Evolutionary conservation across 1,140 invertebrate species (phyloP).

Genomic region (Diuraphis noxia): DNA sequence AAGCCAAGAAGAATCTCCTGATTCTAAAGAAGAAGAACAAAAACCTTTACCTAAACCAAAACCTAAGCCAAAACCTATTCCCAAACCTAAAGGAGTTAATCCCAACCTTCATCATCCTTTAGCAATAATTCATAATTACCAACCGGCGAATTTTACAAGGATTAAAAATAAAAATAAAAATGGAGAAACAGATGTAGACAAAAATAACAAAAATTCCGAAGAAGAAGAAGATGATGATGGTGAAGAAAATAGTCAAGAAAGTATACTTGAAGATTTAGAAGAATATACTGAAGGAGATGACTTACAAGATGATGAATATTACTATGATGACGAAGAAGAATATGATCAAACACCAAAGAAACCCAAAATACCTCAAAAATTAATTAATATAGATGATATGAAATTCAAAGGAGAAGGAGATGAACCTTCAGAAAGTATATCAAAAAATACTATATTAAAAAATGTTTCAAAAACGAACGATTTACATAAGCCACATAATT

Average conservation of each 20-base stretch:
- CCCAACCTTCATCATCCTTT: constrained; percentile 41
- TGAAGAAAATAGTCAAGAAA: constrained; percentile 45
- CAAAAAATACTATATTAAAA: constrained; percentile 28
- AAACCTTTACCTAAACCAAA: constrained; percentile 36
- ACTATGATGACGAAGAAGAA: constrained; percentile 54
- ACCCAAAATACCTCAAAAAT: constrained; percentile 47
- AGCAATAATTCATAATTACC: constrained; percentile 47
- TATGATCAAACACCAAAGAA: constrained; percentile 47
- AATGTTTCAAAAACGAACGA: constrained; percentile 40
- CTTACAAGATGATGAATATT: constrained; percentile 50
- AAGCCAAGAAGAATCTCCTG: constrained; percentile 45
- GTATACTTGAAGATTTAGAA: constrained; percentile 16
- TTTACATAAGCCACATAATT: not conserved
- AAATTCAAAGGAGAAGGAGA: constrained; percentile 29
- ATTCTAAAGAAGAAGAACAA: constrained; percentile 40
- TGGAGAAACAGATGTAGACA: not conserved
- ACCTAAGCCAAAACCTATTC: constrained; percentile 35
- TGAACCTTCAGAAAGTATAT: constrained; percentile 38
- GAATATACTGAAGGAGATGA: constrained; percentile 41
- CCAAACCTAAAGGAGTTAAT: constrained; percentile 2
- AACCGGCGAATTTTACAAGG: constrained; percentile 53
- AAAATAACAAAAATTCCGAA: not conserved
- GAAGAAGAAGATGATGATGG: constrained; percentile 24
- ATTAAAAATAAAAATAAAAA: not conserved
- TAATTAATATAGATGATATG: constrained; percentile 52